Percentiles rank a stretch among this genome's conserved stretches.
phyloP scores from a whole-genome alignment of 2,888 invertebrate genomes.

The Patella pellucida region DNA sequence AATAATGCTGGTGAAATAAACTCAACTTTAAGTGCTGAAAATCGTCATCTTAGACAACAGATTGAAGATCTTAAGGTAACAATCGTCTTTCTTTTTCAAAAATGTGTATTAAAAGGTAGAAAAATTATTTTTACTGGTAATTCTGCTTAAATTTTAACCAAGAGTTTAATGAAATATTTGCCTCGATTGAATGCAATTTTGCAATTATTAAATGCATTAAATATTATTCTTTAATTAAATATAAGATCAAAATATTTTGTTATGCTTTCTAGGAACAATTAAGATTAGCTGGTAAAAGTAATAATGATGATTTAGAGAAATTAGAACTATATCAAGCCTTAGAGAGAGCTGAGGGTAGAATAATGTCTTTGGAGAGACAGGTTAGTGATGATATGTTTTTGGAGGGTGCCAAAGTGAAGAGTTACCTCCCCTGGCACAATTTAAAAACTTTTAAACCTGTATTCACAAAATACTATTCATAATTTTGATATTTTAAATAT shows the following conservation, averaged over 20 bases:
- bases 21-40: slow-evolving; percentile 61
- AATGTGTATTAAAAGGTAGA: too few relatives aligned
- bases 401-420: neutral
- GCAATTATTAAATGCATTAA: neutral
- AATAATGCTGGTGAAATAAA: slow-evolving; percentile 52
- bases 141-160: too few relatives aligned
- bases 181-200: neutral
- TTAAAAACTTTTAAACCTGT: neutral
- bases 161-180: neutral
- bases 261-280: slow-evolving; percentile 47
- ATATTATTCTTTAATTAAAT: neutral
- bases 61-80: slow-evolving; percentile 57
- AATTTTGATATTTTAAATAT: too few relatives aligned
- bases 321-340: slow-evolving; percentile 66
- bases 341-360: slow-evolving; percentile 64
- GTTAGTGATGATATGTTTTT: slow-evolving; percentile 36
- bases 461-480: too few relatives aligned
- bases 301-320: slow-evolving; percentile 57
- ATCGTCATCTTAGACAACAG: slow-evolving; percentile 58
- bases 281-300: slow-evolving; percentile 35
- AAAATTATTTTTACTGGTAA: too few relatives aligned
- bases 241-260: slow-evolving; percentile 11
- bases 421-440: neutral
- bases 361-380: slow-evolving; percentile 67
- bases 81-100: too few relatives aligned